Evolutionary conservation across 2,888 invertebrate species (phyloP).

Genomic region (Catocala fraxini): DNA sequence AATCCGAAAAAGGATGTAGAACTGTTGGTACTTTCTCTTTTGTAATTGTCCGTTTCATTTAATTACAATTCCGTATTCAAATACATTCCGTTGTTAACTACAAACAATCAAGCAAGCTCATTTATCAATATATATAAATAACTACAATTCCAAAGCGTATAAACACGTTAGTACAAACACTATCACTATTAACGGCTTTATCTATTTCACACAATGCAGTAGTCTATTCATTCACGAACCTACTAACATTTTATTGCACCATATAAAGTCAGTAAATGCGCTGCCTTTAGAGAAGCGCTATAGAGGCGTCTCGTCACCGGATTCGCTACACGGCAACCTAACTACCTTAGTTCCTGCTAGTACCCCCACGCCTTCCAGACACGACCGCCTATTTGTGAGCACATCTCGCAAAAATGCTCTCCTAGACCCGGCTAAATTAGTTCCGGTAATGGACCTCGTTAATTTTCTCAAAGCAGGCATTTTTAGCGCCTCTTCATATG

Average conservation of each 20-base stretch:
- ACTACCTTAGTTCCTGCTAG: slow-evolving; percentile 79
- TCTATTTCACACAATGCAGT: slow-evolving; percentile 41
- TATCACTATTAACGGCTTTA: slow-evolving; percentile 51
- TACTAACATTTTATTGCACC: slow-evolving; percentile 74
- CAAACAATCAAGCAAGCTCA: slow-evolving; percentile 68
- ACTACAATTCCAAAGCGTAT: slow-evolving; percentile 68
- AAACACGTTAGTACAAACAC: slow-evolving; percentile 55
- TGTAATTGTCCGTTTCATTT: not conserved
- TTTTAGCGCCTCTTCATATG: slow-evolving; percentile 90
- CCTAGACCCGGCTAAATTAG: slow-evolving; percentile 83
- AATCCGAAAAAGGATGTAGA: not conserved
- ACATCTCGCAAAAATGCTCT: slow-evolving; percentile 84
- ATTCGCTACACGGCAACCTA: slow-evolving; percentile 74
- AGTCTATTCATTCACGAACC: slow-evolving; percentile 37
- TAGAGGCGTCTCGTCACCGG: slow-evolving; percentile 82
- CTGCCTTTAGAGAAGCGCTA: slow-evolving; percentile 66
- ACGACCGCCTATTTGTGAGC: slow-evolving; percentile 81
- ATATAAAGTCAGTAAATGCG: slow-evolving; percentile 69
- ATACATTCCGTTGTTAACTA: slow-evolving; percentile 38
- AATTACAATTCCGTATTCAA: slow-evolving; percentile 46
- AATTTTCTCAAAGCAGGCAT: slow-evolving; percentile 87
- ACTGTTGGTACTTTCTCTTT: slow-evolving; percentile 6
- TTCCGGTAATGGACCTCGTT: slow-evolving; percentile 88
- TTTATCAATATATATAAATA: slow-evolving; percentile 52
- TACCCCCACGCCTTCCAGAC: slow-evolving; percentile 82